Evolutionary conservation across 2,888 invertebrate genomes (phyloP), one percentile per base, ranked within the genome.

Genomic region (Fragum whitleyi): DNA sequence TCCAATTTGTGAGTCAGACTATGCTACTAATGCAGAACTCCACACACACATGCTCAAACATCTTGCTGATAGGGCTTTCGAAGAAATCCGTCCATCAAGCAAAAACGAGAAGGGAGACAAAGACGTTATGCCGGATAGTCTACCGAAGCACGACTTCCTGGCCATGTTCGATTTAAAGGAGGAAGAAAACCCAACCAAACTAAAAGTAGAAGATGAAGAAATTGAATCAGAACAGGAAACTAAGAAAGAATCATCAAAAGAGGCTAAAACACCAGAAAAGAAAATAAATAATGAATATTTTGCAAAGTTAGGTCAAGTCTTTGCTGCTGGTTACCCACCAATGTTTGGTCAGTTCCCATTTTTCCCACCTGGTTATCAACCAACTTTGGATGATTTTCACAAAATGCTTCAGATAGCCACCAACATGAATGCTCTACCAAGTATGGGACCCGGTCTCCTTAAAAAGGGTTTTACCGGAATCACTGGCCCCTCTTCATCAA

Each of bases 61-160:
- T 83, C 81, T 88, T 32, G 85, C 91, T 9, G 90, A 90, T 69
- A 86, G 79, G 74, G 88, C 90, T 51, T 89, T 89, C 78, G 89
- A 87, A 59, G 89, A 91, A 57, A 82, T 82, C 74, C 82, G 80
- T 74, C 82, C 85, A 29, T 83, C 85, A 1, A 42, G 70, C 11
- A 70, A 74, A 28, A 65, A 80, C 23, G 85, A 84, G 70, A 86
- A 70, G 16, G 83, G 85, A n/a, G 86, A 88, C 23, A 74, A 84
- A 9, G 81, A 80, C 21, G 28, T 80, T 3, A 83, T 36, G 67
- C 85, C 82, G 0, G 86, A 87, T 42, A 69, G 78, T 62, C 83
- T 90, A 14, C 72, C 81, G 65, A 95, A 97, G 53, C 96, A 96
- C 78, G 96, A 97, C 88, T 97, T 98, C 93, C 96, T 98, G 91